Evolutionary conservation across 2,888 invertebrate genomes (phyloP).

Genomic region (Ochropacha duplaris): DNA sequence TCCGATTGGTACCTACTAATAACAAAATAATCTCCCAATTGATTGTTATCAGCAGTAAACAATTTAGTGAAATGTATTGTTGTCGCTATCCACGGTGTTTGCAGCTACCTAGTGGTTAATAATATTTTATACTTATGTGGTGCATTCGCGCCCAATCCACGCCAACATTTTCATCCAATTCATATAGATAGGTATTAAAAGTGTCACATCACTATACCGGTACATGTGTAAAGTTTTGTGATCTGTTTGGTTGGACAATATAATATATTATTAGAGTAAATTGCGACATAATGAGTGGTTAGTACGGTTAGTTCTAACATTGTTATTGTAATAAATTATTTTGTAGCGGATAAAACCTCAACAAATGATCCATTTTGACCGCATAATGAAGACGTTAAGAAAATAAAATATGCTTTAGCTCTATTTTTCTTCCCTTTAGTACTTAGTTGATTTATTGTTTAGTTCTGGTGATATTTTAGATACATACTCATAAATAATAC

Average conservation of each 20-base stretch:
- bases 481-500: too few species aligned
- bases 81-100: too few species aligned
- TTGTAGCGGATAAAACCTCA: conserved; percentile 13
- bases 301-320: conserved; percentile 36
- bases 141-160: too few species aligned
- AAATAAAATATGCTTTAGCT: too few species aligned
- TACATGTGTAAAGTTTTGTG: conserved; percentile 15
- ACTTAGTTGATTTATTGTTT: not conserved
- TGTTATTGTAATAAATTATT: conserved; percentile 39
- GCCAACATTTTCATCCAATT: too few species aligned
- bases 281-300: conserved; percentile 32
- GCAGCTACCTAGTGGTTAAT: too few species aligned
- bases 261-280: conserved; percentile 24
- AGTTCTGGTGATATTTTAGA: not conserved
- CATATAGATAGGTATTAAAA: not conserved
- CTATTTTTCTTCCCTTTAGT: not conserved
- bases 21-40: too few species aligned
- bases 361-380: not conserved
- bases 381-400: not conserved
- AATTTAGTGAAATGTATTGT: too few species aligned
- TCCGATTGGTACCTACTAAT: too few species aligned
- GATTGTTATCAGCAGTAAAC: too few species aligned
- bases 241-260: conserved; percentile 24
- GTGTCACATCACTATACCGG: not conserved
- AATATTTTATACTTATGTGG: too few species aligned